Evolutionary conservation across 2,888 invertebrate species (phyloP).

Genomic region (Junonia oenone): DNA sequence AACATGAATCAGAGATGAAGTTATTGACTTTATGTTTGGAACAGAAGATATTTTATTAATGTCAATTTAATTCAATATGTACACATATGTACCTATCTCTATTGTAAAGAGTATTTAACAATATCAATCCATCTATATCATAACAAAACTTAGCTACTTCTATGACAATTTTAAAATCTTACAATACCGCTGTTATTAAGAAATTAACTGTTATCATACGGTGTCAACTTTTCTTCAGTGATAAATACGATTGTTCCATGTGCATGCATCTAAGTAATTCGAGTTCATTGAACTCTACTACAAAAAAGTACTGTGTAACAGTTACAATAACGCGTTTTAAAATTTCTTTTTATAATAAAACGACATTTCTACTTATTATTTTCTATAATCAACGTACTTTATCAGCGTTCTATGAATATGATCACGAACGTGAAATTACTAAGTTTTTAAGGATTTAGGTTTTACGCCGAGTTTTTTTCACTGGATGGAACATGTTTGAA

Average conservation of each 20-base stretch:
- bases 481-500: too few relatives aligned
- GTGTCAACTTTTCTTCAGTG: conserved; percentile 9
- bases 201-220: not conserved
- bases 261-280: conserved; percentile 7
- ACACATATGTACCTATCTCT: too few relatives aligned
- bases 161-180: not conserved
- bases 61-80: too few relatives aligned
- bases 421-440: too few relatives aligned
- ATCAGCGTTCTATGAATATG: not conserved
- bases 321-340: not conserved
- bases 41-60: too few relatives aligned
- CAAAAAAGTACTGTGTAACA: not conserved
- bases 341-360: not conserved
- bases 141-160: not conserved
- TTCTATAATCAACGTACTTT: not conserved
- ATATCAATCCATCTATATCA: too few relatives aligned
- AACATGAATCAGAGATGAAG: not conserved
- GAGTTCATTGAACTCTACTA: conserved; percentile 11
- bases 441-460: too few relatives aligned
- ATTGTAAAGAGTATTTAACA: too few relatives aligned
- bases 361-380: not conserved
- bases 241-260: conserved; percentile 6
- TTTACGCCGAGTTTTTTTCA: too few relatives aligned
- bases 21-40: too few relatives aligned
- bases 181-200: not conserved